Evolutionary conservation across 2,888 invertebrate genomes (phyloP), one percentile per base, ranked within the genome.

Genomic region (Malthinus flaveolus): DNA sequence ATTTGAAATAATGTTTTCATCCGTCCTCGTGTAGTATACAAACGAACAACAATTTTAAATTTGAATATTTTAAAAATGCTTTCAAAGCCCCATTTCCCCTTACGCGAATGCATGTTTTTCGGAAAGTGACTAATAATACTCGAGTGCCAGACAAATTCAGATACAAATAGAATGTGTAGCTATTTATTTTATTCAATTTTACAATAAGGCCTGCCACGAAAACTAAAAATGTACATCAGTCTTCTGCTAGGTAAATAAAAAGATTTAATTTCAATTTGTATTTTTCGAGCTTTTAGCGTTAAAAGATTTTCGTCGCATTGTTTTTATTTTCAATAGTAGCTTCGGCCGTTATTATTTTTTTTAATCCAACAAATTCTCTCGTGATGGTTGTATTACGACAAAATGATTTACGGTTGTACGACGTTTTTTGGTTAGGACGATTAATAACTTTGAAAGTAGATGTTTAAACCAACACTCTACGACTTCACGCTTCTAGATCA

Each of bases 381-480:
- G 32, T 45, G 53, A 58, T 49, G 52, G 39, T 52, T 56, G 46
- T 42, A 42, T 51, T 51, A 48, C 33, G 33, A 34, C 32, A 23
- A 49, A 52, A 62, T 64, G 64, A 64, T 64, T 64, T 62, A 64
- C 62, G 62, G 56, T 47, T 49, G 49, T 57, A 53, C 60, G 62
- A 64, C 64, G 54, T 64, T 64, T 64, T 56, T 50, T 58, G 57
- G 59, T 46, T 32, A 54, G 49, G 58, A 62, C 64, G 59, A 64
- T 64, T 64, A 62, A 64, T 64, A 60, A 64, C 62, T 59, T 56
- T 59, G 60, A 59, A 61, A 58, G 53, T 58, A 60, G 49, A 61
- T 56, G 61, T 64, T 59, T 62, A 62, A 60, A 62, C 49, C 55
- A 46, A 60, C 54, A 56, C 60, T 60, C 54, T 46, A 37, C 62